phyloP scores from a whole-genome alignment of 2,113 vertebrate genomes.

The Peromyscus polionotus region DNA sequence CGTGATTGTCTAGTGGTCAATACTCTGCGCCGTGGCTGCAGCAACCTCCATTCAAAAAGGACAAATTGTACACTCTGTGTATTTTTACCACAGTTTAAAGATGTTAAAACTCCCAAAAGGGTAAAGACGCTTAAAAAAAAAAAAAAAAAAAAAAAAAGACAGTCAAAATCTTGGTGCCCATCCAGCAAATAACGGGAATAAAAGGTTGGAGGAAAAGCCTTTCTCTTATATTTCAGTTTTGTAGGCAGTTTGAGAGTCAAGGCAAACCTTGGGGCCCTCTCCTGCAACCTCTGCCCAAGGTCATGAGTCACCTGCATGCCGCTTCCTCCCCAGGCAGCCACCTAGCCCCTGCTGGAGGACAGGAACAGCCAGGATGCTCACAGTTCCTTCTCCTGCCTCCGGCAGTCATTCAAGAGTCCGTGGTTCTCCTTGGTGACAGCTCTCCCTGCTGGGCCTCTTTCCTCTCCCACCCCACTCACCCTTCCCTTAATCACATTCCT shows the following conservation, averaged over 20 bases:
- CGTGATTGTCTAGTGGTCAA: slow-evolving; percentile 90
- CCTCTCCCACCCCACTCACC: slow-evolving; percentile 63
- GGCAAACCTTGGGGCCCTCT: background rate
- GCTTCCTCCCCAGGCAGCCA: background rate
- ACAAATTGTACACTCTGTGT: background rate
- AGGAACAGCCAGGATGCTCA: background rate
- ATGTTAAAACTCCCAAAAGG: background rate
- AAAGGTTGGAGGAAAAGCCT: background rate
- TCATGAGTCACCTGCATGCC: background rate
- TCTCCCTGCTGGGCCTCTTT: slow-evolving; percentile 66
- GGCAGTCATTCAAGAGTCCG: background rate
- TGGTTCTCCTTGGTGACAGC: background rate
- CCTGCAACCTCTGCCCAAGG: background rate
- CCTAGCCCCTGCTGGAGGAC: background rate
- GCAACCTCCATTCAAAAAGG: slow-evolving; percentile 88
- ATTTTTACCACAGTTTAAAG: slow-evolving; percentile 22
- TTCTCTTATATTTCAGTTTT: background rate
- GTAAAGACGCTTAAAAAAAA: background rate
- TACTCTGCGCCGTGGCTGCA: slow-evolving; percentile 90
- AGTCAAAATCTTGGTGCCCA: background rate
- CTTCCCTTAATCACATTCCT: slow-evolving; percentile 81
- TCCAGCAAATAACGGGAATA: background rate
- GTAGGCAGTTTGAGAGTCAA: background rate
- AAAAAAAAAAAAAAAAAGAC: background rate
- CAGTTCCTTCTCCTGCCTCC: background rate